Evolutionary conservation across 2,888 invertebrate genomes (phyloP), one percentile per base, ranked within the genome.

Genomic region (Morinoia aosen): DNA sequence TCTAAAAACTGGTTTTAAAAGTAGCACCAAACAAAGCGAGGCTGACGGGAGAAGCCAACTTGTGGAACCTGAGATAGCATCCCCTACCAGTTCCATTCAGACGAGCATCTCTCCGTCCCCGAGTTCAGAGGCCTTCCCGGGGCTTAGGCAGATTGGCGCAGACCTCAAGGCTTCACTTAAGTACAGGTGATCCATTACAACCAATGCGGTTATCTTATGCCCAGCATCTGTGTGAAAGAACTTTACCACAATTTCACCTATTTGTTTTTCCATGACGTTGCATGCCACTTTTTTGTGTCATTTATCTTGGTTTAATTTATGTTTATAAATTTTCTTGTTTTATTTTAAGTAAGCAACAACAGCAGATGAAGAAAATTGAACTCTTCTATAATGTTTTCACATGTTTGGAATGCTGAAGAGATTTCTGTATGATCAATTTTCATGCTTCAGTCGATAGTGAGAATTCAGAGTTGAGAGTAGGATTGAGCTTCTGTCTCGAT

Each of bases 161-260:
- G 93, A 93, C 57, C n/a, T 93, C 48, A 93, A 93, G 57, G 93
- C 93, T 56, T 93, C 93, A 39, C 93, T 93, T 8, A 93, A 57
- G 93, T 93, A 57, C 93, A 93, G 57, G 57, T 93, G 33, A 33
- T 90, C 11, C 88, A 19, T 8, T 61, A 12, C 61, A 19, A 61
- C 61, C 19, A 19, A 16, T 61, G 61, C 3, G 8, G 61, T 61
- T 61, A 61, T 2, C 19, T 12, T 61, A 19, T 61, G 19, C 61
- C 61, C 61, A 61, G 61, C 61, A 61, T 61, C 61, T 61, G 61
- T 61, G 19, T 76, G 10, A 16, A 10, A 76, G 76, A 76, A 76
- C 25, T 76, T 33, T 7, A 25, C 0, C 76, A 76, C 33, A 33
- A 33, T 61, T 16, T 16, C 76, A 25, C 76, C 0, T 10, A 76